phyloP scores from a whole-genome alignment of 2,888 invertebrate genomes.

The Alitta virens region DNA sequence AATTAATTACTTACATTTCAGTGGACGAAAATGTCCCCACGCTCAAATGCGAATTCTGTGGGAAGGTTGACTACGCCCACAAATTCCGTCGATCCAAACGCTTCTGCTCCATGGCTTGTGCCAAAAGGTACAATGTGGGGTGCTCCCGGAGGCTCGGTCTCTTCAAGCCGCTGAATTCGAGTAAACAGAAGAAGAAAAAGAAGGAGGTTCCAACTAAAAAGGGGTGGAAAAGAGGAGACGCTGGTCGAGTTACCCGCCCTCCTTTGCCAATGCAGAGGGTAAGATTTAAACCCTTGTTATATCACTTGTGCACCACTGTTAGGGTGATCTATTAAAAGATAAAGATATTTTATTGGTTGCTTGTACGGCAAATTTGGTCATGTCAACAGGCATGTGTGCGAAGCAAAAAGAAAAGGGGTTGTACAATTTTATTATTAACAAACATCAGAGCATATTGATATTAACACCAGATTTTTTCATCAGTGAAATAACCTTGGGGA shows the following conservation, averaged over 20 bases:
- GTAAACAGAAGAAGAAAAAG: slow-evolving; percentile 6
- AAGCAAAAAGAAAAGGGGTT: too few species aligned
- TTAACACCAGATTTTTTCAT: too few species aligned
- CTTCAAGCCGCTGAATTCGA: slow-evolving; percentile 13
- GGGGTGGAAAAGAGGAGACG: slow-evolving; percentile 15
- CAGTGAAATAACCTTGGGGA: too few species aligned
- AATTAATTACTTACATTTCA: background rate
- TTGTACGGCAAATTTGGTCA: too few species aligned
- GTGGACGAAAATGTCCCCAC: slow-evolving; percentile 11
- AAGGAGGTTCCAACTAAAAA: background rate
- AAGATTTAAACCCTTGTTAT: too few species aligned
- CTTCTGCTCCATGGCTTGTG: slow-evolving; percentile 74
- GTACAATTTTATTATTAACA: too few species aligned
- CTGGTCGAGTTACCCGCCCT: slow-evolving; percentile 7
- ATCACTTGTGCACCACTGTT: too few species aligned
- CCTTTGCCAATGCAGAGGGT: slow-evolving; percentile 19
- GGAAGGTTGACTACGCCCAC: slow-evolving; percentile 65
- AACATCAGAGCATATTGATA: too few species aligned
- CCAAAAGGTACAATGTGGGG: slow-evolving; percentile 63
- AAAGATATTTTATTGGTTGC: too few species aligned
- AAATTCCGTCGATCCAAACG: slow-evolving; percentile 71
- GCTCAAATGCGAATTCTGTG: slow-evolving; percentile 70
- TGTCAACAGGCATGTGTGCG: too few species aligned
- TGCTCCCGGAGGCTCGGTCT: slow-evolving; percentile 51
- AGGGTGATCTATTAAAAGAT: too few species aligned